These are phyloP conservation scores for Coreoperca whiteheadi DNA, from an alignment of 2,113 vertebrate species.

Conservation along the genomic window DNA sequence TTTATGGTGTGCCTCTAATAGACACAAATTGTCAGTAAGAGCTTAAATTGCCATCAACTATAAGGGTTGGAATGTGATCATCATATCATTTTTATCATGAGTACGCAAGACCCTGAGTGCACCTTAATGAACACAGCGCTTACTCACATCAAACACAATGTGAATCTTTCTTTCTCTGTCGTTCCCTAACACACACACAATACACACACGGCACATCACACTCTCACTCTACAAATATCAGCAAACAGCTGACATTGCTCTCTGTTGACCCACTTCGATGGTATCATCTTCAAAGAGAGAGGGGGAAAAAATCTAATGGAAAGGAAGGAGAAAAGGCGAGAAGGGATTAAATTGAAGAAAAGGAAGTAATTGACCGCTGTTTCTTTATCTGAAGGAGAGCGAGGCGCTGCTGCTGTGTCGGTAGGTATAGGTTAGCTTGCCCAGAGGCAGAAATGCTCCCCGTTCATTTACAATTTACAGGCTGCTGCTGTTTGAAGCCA, in stretches of 20 bases:
- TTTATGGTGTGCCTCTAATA: slow-evolving; percentile 62
- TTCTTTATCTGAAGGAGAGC: slow-evolving; percentile 47
- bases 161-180: slow-evolving; percentile 35
- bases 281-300: slow-evolving; percentile 70
- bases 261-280: slow-evolving; percentile 74
- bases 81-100: slow-evolving; percentile 72
- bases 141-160: slow-evolving; percentile 71
- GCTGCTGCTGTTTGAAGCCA: slow-evolving; percentile 67
- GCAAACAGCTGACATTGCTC: slow-evolving; percentile 75
- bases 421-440: slow-evolving; percentile 50
- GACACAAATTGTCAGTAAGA: slow-evolving; percentile 62
- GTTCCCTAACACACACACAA: not conserved
- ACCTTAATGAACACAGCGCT: slow-evolving; percentile 65
- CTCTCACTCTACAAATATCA: slow-evolving; percentile 49
- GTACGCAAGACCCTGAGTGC: slow-evolving; percentile 43
- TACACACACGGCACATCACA: slow-evolving; percentile 16
- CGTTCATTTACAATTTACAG: slow-evolving; percentile 73
- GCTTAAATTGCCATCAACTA: slow-evolving; percentile 70
- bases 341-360: slow-evolving; percentile 62
- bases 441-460: slow-evolving; percentile 53
- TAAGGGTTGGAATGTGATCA: slow-evolving; percentile 66
- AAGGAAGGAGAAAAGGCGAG: slow-evolving; percentile 27
- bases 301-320: slow-evolving; percentile 37
- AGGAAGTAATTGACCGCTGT: slow-evolving; percentile 65
- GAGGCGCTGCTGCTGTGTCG: slow-evolving; percentile 23